Conservation (phyloP, 2,797 vertebrate species). For the Fistularia commersonii region DNA sequence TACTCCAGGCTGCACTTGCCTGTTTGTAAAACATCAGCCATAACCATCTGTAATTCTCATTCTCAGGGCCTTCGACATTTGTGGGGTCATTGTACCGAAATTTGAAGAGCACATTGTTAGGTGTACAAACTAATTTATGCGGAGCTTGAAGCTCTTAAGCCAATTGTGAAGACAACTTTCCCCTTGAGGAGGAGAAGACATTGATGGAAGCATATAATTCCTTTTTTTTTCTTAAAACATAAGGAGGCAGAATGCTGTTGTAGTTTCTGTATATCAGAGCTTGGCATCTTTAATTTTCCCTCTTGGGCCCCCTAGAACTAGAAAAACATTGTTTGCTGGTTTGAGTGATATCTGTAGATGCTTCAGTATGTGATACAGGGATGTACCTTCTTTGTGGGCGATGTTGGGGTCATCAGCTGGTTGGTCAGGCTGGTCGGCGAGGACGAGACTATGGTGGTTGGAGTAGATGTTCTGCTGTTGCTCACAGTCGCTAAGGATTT, state of each 20-base stretch:
- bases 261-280: too few species aligned
- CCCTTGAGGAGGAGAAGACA: conserved; percentile 11
- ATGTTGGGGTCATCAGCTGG: conserved; percentile 87
- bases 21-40: conserved; percentile 14
- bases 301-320: too few species aligned
- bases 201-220: conserved; percentile 15
- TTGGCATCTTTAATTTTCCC: too few species aligned
- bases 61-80: conserved; percentile 4
- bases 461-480: conserved; percentile 75
- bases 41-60: conserved; percentile 1
- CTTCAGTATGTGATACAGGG: neutral
- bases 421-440: conserved; percentile 81
- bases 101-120: neutral
- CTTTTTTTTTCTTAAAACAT: conserved; percentile 6
- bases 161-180: conserved; percentile 26
- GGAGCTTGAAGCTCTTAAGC: conserved; percentile 7
- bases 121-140: conserved; percentile 3
- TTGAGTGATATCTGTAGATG: too few species aligned
- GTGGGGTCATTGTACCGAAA: neutral
- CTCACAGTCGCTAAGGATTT: conserved; percentile 81
- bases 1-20: neutral
- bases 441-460: conserved; percentile 72
- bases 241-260: neutral
- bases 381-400: conserved; percentile 92
- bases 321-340: neutral